Evolutionary conservation across 2,113 vertebrate genomes (phyloP).

Genomic region (Erythrocercus mccallii): DNA sequence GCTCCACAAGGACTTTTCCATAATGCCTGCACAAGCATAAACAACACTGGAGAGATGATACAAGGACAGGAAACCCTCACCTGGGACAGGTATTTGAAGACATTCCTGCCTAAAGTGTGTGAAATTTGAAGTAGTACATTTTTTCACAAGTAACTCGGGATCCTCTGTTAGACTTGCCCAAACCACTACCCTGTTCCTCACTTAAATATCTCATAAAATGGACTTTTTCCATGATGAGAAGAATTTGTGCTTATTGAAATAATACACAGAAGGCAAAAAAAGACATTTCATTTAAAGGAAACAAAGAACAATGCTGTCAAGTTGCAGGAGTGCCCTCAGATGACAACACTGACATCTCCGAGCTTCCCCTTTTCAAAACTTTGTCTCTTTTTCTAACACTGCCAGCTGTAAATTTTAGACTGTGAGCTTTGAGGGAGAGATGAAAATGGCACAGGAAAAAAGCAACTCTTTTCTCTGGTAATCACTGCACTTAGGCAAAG

Average conservation of each 20-base stretch:
- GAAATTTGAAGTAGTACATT: neutral
- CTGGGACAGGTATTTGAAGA: neutral
- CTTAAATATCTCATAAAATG: neutral
- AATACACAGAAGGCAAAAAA: rapidly evolving
- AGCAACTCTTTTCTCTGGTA: neutral
- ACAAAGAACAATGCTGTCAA: neutral
- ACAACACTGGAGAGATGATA: neutral
- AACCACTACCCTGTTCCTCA: neutral
- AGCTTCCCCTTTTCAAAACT: neutral
- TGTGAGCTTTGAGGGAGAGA: neutral
- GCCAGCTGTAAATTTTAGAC: rapidly evolving
- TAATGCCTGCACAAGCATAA: neutral
- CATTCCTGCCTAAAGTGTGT: neutral
- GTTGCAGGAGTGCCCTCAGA: neutral
- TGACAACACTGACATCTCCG: neutral
- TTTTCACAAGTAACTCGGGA: neutral
- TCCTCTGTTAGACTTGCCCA: neutral
- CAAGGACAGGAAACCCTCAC: neutral
- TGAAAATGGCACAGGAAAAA: rapidly evolving
- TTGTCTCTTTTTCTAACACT: neutral
- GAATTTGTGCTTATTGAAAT: neutral
- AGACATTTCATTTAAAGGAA: neutral
- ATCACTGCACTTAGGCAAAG: neutral
- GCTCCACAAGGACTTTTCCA: neutral
- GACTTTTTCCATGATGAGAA: neutral